Percentiles rank a stretch among this genome's conserved stretches.
These are phyloP conservation scores for Temnothorax curvispinosus DNA, from an alignment of 1,140 invertebrate species.

Conservation along the genomic window DNA sequence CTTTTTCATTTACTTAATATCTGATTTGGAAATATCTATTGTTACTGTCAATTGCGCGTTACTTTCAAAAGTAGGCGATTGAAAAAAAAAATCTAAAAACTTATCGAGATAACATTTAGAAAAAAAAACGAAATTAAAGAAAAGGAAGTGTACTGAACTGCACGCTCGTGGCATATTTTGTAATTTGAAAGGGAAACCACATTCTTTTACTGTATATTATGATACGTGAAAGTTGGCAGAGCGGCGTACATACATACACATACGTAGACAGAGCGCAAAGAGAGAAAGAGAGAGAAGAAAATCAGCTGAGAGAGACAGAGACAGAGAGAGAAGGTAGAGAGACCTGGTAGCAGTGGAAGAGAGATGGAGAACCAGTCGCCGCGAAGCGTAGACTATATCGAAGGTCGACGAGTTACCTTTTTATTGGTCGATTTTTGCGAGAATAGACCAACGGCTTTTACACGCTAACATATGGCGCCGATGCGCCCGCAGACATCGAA, in stretches of 20 bases:
- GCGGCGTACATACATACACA: constrained; percentile 49
- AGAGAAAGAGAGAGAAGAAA: constrained; percentile 42
- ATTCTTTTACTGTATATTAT: constrained; percentile 84
- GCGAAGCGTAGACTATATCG: constrained; percentile 78
- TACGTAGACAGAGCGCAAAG: constrained; percentile 4
- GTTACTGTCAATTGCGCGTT: not conserved
- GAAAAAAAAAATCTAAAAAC: not conserved
- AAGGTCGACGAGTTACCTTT: constrained; percentile 82
- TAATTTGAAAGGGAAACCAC: constrained; percentile 85
- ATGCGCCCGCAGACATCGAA: constrained; percentile 57
- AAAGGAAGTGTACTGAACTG: constrained; percentile 73
- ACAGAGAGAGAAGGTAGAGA: constrained; percentile 14
- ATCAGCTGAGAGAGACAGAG: not conserved
- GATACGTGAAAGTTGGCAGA: constrained; percentile 84
- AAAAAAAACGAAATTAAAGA: constrained; percentile 65
- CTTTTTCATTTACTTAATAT: not conserved
- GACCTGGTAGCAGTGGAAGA: constrained; percentile 15
- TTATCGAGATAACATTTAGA: not conserved
- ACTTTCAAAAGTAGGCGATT: not conserved
- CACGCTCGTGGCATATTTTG: constrained; percentile 79
- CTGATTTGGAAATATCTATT: not conserved
- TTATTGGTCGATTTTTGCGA: constrained; percentile 78
- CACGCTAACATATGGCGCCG: constrained; percentile 76
- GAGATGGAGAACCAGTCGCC: constrained; percentile 67
- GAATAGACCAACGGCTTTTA: constrained; percentile 72